Evolutionary conservation across 2,113 vertebrate species (phyloP), one percentile per base, ranked within the genome.

Genomic region (Recurvirostra avosetta): DNA sequence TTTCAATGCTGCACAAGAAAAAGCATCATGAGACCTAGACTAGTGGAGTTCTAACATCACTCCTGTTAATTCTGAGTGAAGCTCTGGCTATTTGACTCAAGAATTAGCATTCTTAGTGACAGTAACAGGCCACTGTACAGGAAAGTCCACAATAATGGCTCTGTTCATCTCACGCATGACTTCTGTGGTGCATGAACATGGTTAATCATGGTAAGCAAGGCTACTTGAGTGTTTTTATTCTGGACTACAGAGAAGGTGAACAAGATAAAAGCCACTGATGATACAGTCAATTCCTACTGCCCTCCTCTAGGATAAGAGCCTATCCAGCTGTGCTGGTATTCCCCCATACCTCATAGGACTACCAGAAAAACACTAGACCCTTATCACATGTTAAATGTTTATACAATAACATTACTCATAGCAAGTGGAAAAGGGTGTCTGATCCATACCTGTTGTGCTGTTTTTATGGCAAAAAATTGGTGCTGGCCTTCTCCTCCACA

Each of bases 391-490:
- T 53, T 66, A 79, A 59, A 30, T 32, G 5, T 63, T 77, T 49
- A 50, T 26, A 41, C 16, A 40, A 43, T 8, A 79, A 4, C 32
- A 29, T 43, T 56, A 45, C 15, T 62, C 56, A 65, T 3, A 88
- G 23, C 4, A 90, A 2, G 0, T 41, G 18, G 14, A 70, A 70
- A 41, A 88, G 9, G 36, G 2, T 9, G 1, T 61, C 16, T 29
- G 20, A 32, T 45, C 34, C 62, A 76, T 97, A 99, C 99, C 99
- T 99, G 99, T 47, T 99, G 99, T 50, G 98, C 98, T 10, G 99
- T 99, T 98, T 99, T 99, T 88, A 99, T 99, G 82, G 99, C 99
- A 95, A 99, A 99, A 97, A 99, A 99, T 62, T 99, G 99, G 81
- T 99, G 99, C 79, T 99, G 99, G 26, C 99, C 99, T 94, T 99